phyloP scores from a whole-genome alignment of 2,113 vertebrate species.

The Sylvia atricapilla region DNA sequence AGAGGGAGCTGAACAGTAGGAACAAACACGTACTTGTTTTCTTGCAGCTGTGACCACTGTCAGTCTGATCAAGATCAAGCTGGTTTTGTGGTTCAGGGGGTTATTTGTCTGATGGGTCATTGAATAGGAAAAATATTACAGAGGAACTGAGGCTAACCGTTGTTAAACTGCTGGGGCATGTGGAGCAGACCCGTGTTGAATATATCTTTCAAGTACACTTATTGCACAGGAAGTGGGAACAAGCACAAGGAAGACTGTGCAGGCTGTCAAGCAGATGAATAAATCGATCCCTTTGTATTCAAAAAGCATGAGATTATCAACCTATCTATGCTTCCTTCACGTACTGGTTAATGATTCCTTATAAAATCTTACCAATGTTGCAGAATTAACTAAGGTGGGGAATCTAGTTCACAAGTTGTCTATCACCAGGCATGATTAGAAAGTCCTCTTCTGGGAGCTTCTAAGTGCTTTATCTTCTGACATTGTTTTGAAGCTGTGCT shows the following conservation, averaged over 20 bases:
- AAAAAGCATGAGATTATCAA: background rate
- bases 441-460: background rate
- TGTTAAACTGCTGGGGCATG: background rate
- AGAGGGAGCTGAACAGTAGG: background rate
- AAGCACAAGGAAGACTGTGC: background rate
- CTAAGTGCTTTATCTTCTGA: background rate
- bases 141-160: constrained; percentile 20
- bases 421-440: background rate
- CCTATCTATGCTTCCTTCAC: background rate
- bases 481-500: background rate
- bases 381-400: background rate
- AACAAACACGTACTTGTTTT: constrained; percentile 7
- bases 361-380: background rate
- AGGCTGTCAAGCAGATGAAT: background rate
- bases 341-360: background rate
- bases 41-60: constrained; percentile 11
- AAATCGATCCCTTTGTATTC: background rate
- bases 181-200: background rate
- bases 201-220: background rate
- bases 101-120: constrained; percentile 10
- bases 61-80: background rate
- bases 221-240: constrained; percentile 1
- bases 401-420: background rate
- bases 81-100: constrained; percentile 11
- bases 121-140: background rate